Percentiles rank a stretch among this genome's conserved stretches.
These are phyloP conservation scores for Meloidogyne exigua DNA, from an alignment of 1,140 invertebrate species.

Conservation along the genomic window DNA sequence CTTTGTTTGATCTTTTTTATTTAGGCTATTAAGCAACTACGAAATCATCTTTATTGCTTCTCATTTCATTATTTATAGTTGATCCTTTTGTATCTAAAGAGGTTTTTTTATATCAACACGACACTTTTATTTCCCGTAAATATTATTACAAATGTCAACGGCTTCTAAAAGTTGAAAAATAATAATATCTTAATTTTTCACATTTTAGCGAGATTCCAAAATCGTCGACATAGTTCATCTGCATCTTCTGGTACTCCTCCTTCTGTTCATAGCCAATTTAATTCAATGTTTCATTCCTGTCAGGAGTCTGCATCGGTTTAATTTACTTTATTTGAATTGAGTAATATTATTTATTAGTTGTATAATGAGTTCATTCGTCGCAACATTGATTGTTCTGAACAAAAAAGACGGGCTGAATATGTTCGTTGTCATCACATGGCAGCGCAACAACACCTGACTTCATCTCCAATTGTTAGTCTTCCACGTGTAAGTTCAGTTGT, in stretches of 20 bases:
- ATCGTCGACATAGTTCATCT: neutral
- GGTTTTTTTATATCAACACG: neutral
- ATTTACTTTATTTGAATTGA: neutral
- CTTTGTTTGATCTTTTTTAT: neutral
- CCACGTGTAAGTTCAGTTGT: conserved; percentile 12
- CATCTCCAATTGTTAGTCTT: conserved; percentile 8
- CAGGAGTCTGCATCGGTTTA: conserved; percentile 14
- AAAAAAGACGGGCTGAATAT: conserved; percentile 25
- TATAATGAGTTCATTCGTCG: conserved; percentile 28
- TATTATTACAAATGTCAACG: neutral
- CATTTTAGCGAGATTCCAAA: neutral
- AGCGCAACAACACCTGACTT: conserved; percentile 11
- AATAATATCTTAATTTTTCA: neutral
- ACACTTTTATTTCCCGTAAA: neutral
- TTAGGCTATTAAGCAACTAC: neutral
- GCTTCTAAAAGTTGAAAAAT: neutral
- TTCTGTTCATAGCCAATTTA: neutral
- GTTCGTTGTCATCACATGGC: conserved; percentile 20
- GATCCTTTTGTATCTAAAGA: conserved; percentile 1
- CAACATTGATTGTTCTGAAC: conserved; percentile 32
- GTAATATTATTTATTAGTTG: conserved; percentile 17
- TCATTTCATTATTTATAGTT: neutral
- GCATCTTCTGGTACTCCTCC: neutral
- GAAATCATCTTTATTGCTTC: neutral
- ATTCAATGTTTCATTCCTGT: conserved; percentile 26